Conservation (phyloP, 2,113 vertebrate genomes). For the Psettodes erumei region DNA sequence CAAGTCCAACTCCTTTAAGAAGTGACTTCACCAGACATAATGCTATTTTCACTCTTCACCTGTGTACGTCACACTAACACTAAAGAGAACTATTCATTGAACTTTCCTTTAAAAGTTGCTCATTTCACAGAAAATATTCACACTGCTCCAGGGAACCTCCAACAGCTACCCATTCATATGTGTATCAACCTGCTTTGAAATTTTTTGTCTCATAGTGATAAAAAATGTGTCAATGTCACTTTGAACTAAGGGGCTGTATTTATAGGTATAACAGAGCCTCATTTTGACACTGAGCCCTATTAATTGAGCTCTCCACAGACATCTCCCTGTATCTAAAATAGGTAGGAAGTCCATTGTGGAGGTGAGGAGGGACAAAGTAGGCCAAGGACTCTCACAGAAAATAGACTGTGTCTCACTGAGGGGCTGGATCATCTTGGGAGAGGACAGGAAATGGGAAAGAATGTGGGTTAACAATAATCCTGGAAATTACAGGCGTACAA, state of each 20-base stretch:
- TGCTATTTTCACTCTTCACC: background rate
- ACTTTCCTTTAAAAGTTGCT: background rate
- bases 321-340: constrained; percentile 76
- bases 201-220: constrained; percentile 31
- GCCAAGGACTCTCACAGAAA: constrained; percentile 85
- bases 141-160: background rate
- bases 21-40: background rate
- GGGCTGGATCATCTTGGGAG: constrained; percentile 68
- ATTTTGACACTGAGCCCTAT: constrained; percentile 73
- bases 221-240: constrained; percentile 74
- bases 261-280: constrained; percentile 69
- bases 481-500: constrained; percentile 45
- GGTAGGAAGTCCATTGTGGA: constrained; percentile 70
- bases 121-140: background rate
- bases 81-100: too few relatives aligned
- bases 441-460: constrained; percentile 52
- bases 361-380: constrained; percentile 82
- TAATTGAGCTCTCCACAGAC: constrained; percentile 81
- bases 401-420: constrained; percentile 75
- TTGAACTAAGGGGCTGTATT: constrained; percentile 69
- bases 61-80: background rate
- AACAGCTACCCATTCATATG: constrained; percentile 6
- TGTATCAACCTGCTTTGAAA: constrained; percentile 10
- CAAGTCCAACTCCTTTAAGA: background rate
- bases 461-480: constrained; percentile 76